Evolutionary conservation across 2,888 invertebrate species (phyloP).

Genomic region (Epinotia nisella): DNA sequence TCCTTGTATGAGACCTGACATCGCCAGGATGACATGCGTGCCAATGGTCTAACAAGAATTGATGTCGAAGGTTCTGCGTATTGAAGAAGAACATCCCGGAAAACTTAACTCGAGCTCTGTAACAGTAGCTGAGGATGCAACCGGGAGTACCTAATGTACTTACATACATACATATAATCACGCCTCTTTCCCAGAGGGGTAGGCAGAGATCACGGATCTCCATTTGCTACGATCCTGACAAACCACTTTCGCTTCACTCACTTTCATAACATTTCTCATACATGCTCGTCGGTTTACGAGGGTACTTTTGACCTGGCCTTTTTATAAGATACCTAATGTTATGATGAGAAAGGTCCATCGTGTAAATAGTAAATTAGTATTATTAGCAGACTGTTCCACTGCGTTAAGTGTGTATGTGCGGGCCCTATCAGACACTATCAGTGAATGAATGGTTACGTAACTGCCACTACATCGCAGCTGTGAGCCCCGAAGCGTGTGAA

Average conservation of each 20-base stretch:
- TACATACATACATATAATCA: no score
- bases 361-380: not conserved
- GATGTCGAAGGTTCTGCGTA: not conserved
- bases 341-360: not conserved
- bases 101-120: no score
- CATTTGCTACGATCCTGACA: no score
- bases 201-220: no score
- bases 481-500: slow-evolving; percentile 19
- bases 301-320: no score
- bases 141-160: no score
- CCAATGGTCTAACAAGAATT: not conserved
- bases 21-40: not conserved
- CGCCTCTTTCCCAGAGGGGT: no score
- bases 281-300: no score
- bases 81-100: not conserved
- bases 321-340: no score
- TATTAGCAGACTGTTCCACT: not conserved
- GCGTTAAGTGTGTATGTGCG: slow-evolving; percentile 14
- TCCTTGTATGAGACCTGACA: no score
- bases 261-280: no score
- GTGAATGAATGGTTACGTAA: slow-evolving; percentile 36
- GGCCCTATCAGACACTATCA: slow-evolving; percentile 34
- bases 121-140: not conserved
- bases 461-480: not conserved
- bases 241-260: no score